Evolutionary conservation across 2,888 invertebrate genomes (phyloP), one percentile per base, ranked within the genome.

Genomic region (Omphaloscelis lunosa): DNA sequence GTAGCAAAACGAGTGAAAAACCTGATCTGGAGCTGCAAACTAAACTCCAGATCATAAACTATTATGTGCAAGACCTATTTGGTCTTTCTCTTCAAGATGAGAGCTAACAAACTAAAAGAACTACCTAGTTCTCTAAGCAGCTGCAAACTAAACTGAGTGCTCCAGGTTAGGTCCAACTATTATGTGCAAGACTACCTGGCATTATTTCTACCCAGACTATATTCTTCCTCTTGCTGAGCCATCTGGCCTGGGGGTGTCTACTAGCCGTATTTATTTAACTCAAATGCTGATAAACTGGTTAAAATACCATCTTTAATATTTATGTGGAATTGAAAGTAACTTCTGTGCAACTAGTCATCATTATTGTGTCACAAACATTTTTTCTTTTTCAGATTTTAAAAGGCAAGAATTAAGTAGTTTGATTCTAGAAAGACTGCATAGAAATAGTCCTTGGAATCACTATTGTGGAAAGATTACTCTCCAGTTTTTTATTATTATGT

Each of bases 381-480:
- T 65, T 56, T 39, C 7, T 39, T 75, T 79, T 79, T 39, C 75
- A 79, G 79, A 59, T 48, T 75, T 23, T n/a, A 8, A 6, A 53
- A 15, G 23, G 0, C 4, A 45, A 51, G 17, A 63, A 34, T 34
- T 29, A 51, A 27, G n/a, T 17, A 29, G 9, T 17, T 41, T 17
- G 15, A 27, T 51, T 59, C 53, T 20, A 20, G 2, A 56, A 51
- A 59, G 65, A 66, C 51, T 65, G 62, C 12, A 80, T 39, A 15
- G 39, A 34, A 41, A 74, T 51, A 23, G 12, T 73, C 65, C 63
- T 34, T 45, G 27, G 34, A 29, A 59, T 48, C 6, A 39, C 12
- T 1, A 41, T 39, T 39, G 27, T 23, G 17, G 45, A 39, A 51
- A 29, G 39, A 53, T 15, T 34, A 29, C 20, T 53, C 23, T 2